phyloP scores from a whole-genome alignment of 1,140 invertebrate genomes.

The Hirudo medicinalis region DNA sequence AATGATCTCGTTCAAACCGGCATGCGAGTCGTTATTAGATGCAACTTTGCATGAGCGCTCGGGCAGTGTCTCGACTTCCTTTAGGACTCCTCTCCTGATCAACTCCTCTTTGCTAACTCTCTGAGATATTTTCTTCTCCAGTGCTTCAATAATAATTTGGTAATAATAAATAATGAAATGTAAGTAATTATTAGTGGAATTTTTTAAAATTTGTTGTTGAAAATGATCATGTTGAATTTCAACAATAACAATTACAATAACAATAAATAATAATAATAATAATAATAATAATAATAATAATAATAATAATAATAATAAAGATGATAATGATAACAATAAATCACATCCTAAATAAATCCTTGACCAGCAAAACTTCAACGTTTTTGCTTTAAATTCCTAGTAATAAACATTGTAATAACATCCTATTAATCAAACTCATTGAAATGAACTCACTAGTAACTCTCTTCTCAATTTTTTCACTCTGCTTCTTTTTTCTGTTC shows the following conservation, averaged over 20 bases:
- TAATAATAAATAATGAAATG: background rate
- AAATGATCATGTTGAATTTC: too few species aligned
- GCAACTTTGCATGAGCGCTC: background rate
- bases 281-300: too few species aligned
- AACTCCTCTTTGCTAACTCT: slow-evolving; percentile 88
- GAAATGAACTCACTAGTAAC: slow-evolving; percentile 66
- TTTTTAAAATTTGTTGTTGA: too few species aligned
- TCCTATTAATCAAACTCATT: slow-evolving; percentile 27
- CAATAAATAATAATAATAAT: too few species aligned
- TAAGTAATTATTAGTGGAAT: too few species aligned
- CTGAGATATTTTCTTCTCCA: slow-evolving; percentile 94
- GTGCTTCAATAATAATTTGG: slow-evolving; percentile 51
- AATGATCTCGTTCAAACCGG: too few species aligned
- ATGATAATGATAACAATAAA: too few species aligned
- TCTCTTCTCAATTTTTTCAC: slow-evolving; percentile 86
- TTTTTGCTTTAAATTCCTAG: background rate
- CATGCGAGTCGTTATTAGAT: too few species aligned
- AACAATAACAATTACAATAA: too few species aligned
- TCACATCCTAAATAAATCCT: too few species aligned
- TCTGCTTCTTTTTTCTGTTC: slow-evolving; percentile 89
- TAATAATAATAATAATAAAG: too few species aligned
- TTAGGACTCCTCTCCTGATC: slow-evolving; percentile 84
- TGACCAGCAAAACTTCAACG: too few species aligned
- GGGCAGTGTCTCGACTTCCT: slow-evolving; percentile 27
- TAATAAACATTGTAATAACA: slow-evolving; percentile 20